Conservation (phyloP, 2,888 invertebrate genomes). For the Penaeus monodon region DNA sequence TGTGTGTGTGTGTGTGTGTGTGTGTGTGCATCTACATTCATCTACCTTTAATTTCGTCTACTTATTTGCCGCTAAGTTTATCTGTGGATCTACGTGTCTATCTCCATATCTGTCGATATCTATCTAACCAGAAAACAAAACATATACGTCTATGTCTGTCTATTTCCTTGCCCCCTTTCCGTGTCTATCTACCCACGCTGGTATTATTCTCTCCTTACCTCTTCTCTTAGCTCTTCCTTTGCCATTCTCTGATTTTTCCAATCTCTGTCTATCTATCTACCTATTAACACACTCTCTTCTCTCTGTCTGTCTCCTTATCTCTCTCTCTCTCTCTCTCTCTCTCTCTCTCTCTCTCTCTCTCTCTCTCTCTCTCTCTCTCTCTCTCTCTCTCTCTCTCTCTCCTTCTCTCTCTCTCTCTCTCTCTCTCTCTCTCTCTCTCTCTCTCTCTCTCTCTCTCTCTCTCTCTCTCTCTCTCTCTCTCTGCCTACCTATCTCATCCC, state of each 20-base stretch:
- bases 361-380: background rate
- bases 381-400: background rate
- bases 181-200: background rate
- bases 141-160: background rate
- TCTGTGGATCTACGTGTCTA: background rate
- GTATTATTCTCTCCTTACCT: no score
- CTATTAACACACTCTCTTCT: background rate
- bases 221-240: no score
- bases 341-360: conserved; percentile 12
- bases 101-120: background rate
- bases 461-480: conserved; percentile 7
- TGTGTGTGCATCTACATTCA: no score
- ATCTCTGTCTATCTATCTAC: background rate
- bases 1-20: no score
- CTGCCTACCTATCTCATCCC: background rate
- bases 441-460: conserved; percentile 8
- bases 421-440: background rate
- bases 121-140: no score
- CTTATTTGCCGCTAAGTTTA: no score
- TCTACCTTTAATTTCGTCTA: no score
- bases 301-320: background rate
- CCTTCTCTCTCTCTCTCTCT: background rate
- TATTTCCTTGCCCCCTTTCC: background rate
- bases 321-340: background rate
- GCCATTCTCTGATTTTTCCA: background rate